phyloP scores from a whole-genome alignment of 2,113 vertebrate species.

The Alectura lathami region DNA sequence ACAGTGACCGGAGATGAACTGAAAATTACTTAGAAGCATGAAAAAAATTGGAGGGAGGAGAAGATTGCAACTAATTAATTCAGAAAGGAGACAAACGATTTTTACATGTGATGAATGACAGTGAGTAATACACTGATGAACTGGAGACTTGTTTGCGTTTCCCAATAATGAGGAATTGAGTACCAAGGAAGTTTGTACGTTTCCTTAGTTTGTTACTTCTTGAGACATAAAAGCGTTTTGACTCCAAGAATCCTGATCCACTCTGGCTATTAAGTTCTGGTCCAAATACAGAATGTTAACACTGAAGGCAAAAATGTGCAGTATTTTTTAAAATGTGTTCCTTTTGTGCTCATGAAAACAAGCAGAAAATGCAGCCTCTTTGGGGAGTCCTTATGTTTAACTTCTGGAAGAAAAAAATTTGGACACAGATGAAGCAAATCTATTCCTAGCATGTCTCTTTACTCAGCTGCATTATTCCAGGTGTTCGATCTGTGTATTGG shows the following conservation, averaged over 20 bases:
- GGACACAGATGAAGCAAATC: background rate
- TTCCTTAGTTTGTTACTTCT: background rate
- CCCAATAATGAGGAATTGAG: background rate
- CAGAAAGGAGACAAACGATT: background rate
- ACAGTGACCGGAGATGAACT: background rate
- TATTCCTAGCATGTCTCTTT: slow-evolving; percentile 38
- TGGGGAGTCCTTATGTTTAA: background rate
- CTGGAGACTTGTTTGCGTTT: background rate
- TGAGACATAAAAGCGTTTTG: background rate
- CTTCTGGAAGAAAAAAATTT: background rate
- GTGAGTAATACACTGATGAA: background rate
- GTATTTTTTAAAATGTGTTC: background rate
- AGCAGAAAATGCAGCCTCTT: background rate
- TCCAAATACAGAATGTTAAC: background rate
- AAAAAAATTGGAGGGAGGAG: background rate
- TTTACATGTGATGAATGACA: background rate
- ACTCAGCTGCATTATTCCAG: slow-evolving; percentile 58
- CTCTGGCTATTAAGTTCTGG: background rate
- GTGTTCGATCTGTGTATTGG: slow-evolving; percentile 13
- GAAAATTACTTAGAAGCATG: background rate
- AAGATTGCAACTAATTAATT: background rate
- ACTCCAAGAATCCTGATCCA: background rate
- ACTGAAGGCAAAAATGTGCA: background rate
- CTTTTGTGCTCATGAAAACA: background rate
- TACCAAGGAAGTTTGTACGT: background rate